Base-by-base conservation (phyloP, 2,113 vertebrate genomes). In the Cyanoderma ruficeps region DNA sequence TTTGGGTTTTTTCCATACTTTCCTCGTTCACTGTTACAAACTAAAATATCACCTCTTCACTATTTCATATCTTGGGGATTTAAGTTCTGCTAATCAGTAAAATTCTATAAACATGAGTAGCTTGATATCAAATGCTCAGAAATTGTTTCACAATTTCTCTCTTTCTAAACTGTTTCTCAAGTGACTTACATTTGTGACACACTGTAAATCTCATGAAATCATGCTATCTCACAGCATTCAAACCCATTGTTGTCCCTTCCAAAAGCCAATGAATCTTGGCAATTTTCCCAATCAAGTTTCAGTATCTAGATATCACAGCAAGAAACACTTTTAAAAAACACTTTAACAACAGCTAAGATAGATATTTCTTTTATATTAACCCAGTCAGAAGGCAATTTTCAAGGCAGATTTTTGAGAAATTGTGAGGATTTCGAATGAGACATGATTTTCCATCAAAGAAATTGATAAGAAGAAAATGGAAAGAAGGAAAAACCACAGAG, bases 221-320 rank as follows among this genome's bases (percentile, higher is more conserved):
- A 69, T 65, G 19, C 9, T 41, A 69, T 64, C 57, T 80, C 59
- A 39, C 23, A 49, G 46, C 27, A 44, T 64, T 85, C 42, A 90
- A 74, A 80, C 19, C 30, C 55, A 81, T 70, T 35, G 41, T 25
- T 95, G 77, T 63, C 56, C 67, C 52, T 86, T 71, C 41, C 71
- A 59, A 52, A 46, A 24, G 11, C 33, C 60, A 83, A 67, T 46
- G 15, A 67, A 49, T 59, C 35, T 77, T 47, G 16, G 24, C 47
- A 86, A 83, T 90, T 83, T 78, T 92, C 78, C 75, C 81, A 71
- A 95, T 88, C 68, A 88, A 93, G 13, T 30, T 71, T 81, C 11
- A n/a, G 39, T 44, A 90, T 90, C 56, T 78, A 88, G 44, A 44
- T 55, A 83, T 61, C 39, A 80, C 47, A 59, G 42, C 39, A 23